These are phyloP conservation scores for Rhysida immarginata DNA, from an alignment of 1,140 invertebrate species.

Conservation along the genomic window DNA sequence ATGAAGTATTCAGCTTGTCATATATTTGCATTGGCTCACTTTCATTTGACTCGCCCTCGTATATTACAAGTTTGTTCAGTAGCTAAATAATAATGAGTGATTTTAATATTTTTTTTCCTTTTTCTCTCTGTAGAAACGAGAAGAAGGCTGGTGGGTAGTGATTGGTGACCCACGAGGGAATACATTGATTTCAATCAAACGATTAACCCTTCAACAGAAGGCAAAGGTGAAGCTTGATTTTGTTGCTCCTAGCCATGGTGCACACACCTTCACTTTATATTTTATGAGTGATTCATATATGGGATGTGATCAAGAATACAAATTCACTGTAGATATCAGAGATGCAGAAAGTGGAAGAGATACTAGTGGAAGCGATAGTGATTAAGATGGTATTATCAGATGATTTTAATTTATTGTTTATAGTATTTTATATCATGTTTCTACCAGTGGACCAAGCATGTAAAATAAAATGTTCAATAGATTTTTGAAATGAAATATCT, in stretches of 20 bases:
- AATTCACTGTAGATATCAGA: constrained; percentile 62
- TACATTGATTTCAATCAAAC: constrained; percentile 88
- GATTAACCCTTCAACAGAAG: constrained; percentile 81
- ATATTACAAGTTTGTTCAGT: no score
- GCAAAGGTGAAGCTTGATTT: constrained; percentile 92
- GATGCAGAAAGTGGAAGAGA: constrained; percentile 31
- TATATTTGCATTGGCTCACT: no score
- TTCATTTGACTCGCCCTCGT: no score
- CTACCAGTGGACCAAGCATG: no score
- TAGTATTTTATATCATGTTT: no score
- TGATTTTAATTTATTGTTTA: no score
- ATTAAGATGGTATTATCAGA: no score
- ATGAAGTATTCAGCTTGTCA: no score
- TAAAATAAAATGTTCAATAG: no score
- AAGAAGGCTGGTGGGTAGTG: constrained; percentile 99
- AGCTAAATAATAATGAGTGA: constrained; percentile 12
- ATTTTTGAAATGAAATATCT: no score
- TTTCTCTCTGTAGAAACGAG: no score
- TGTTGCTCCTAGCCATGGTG: constrained; percentile 62
- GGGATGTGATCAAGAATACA: constrained; percentile 94
- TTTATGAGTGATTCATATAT: constrained; percentile 99
- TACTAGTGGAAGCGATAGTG: constrained; percentile 21
- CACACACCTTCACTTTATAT: constrained; percentile 85
- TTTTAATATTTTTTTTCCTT: constrained; percentile 23
- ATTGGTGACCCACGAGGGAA: constrained; percentile 92